Conservation (phyloP, 1,140 invertebrate genomes). For the Planococcus citri region DNA sequence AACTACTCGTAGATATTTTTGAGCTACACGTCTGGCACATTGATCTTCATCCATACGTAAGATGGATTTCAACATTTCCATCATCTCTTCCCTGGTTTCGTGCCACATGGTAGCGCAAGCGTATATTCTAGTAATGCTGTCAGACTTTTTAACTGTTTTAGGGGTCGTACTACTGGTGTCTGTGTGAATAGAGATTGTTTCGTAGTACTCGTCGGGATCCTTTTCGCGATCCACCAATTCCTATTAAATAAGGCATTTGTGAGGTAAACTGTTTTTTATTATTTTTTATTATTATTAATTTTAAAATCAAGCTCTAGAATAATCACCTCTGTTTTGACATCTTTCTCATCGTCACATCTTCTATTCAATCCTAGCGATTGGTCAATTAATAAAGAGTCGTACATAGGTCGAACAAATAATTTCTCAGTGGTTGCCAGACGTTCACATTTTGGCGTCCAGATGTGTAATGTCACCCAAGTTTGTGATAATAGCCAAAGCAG, state of each 20-base stretch:
- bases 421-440: constrained; percentile 91
- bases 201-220: constrained; percentile 83
- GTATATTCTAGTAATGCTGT: constrained; percentile 88
- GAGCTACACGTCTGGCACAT: constrained; percentile 76
- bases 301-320: too few species aligned
- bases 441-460: constrained; percentile 95
- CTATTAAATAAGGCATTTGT: too few species aligned
- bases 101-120: constrained; percentile 99
- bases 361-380: constrained; percentile 92
- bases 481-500: constrained; percentile 86
- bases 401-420: constrained; percentile 91
- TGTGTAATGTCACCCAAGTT: constrained; percentile 89
- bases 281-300: too few species aligned
- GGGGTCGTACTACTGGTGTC: constrained; percentile 68
- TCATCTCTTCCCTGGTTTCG: constrained; percentile 93
- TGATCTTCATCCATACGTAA: constrained; percentile 87
- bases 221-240: constrained; percentile 77
- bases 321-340: constrained; percentile 76
- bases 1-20: constrained; percentile 81
- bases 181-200: constrained; percentile 83
- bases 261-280: too few species aligned
- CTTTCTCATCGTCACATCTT: constrained; percentile 81
- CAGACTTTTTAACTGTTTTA: constrained; percentile 69
- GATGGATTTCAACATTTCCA: constrained; percentile 79
- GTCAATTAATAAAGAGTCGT: constrained; percentile 82